A percentile compares a stretch with the other conserved stretches of the same genome.
Evolutionary conservation across 2,113 vertebrate genomes (phyloP).

Genomic region (Mesoclemmys tuberculata): DNA sequence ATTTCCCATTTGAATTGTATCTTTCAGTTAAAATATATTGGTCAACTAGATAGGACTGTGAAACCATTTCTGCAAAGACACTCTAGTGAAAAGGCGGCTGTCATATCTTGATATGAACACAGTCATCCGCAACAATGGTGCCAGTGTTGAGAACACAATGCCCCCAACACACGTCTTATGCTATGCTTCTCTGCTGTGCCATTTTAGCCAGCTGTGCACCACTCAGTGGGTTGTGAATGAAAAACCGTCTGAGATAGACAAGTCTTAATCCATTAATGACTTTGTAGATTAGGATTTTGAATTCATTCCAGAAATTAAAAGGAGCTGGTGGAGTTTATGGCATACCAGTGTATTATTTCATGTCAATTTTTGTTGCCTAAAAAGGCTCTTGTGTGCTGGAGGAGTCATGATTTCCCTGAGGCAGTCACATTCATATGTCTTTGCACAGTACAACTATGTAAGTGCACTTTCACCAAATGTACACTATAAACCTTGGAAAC

Average conservation of each 20-base stretch:
- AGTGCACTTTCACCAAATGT: neutral
- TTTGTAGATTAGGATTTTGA: neutral
- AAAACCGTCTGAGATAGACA: neutral
- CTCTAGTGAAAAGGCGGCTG: neutral
- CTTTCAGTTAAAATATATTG: neutral
- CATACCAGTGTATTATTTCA: neutral
- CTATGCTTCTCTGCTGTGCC: neutral
- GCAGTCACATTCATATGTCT: neutral
- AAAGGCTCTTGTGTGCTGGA: slow-evolving; percentile 19
- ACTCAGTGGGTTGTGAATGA: neutral
- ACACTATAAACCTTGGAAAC: too few species aligned
- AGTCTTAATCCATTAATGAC: neutral
- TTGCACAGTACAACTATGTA: neutral
- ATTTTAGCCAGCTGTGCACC: neutral
- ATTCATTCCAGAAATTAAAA: neutral
- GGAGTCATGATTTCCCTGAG: slow-evolving; percentile 13
- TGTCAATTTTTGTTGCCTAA: neutral
- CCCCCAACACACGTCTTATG: neutral
- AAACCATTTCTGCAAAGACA: neutral
- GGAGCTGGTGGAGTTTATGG: neutral
- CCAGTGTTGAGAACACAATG: neutral
- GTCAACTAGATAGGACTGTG: neutral
- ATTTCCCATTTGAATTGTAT: neutral
- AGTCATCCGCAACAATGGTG: neutral
- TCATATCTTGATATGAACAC: neutral